Percentiles rank a stretch among this genome's conserved stretches.
These are phyloP conservation scores for Heliopora coerulea DNA, from an alignment of 92 coral and sea anemone genomes.

Conservation along the genomic window DNA sequence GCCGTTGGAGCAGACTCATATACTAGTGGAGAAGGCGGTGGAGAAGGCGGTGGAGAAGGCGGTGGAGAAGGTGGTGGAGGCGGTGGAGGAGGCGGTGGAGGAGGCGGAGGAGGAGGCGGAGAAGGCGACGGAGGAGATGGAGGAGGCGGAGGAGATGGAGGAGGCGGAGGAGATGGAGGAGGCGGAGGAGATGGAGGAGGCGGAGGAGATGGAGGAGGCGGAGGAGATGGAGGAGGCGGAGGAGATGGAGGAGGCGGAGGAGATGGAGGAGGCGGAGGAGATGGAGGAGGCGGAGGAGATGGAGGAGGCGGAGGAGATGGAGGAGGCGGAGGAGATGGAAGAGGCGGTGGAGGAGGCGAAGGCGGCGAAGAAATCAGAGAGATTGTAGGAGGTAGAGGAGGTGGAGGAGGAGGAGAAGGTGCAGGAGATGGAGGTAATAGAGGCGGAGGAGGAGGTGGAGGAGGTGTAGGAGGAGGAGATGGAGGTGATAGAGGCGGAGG, in stretches of 20 bases:
- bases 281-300: no score
- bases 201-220: no score
- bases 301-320: no score
- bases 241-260: no score
- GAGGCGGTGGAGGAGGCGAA: background rate
- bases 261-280: no score
- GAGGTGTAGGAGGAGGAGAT: background rate
- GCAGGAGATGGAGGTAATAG: conserved; percentile 6
- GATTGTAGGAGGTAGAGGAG: background rate
- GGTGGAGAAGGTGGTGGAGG: background rate
- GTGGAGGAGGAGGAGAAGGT: background rate
- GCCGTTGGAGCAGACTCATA: background rate
- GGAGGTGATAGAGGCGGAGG: background rate
- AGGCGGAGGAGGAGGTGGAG: background rate
- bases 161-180: no score
- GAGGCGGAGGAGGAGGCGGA: conserved; percentile 1
- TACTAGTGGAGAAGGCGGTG: conserved; percentile 7
- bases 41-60: background rate
- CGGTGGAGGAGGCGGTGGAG: conserved; percentile 1
- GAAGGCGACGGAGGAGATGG: no score
- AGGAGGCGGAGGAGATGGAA: no score
- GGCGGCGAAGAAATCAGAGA: background rate
- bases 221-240: no score
- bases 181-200: no score
- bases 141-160: no score